Evolutionary conservation across 2,888 invertebrate species (phyloP).

Genomic region (Drosophila borealis): DNA sequence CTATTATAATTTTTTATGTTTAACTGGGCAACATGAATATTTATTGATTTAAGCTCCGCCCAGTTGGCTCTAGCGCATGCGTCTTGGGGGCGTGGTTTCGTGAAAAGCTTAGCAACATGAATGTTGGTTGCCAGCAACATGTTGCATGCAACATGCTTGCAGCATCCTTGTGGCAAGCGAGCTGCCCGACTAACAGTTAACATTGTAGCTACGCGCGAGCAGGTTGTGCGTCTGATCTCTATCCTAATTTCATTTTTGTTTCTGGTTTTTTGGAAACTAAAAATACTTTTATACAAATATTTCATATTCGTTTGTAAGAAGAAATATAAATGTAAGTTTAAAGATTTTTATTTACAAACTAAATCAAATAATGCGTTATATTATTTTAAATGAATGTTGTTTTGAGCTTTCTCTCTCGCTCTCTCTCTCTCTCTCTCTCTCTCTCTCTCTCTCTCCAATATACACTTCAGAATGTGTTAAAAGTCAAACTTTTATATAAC

Average conservation of each 20-base stretch:
- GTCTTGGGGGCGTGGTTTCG: constrained; percentile 42
- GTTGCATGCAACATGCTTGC: constrained; percentile 14
- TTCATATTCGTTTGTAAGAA: neutral
- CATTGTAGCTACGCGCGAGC: constrained; percentile 43
- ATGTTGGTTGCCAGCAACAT: constrained; percentile 48
- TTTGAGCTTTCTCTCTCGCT: too few species aligned
- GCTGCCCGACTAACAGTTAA: constrained; percentile 41
- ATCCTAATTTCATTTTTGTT: constrained; percentile 61
- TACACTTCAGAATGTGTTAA: too few species aligned
- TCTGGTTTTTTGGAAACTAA: constrained; percentile 34
- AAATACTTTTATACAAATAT: constrained; percentile 7
- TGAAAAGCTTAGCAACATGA: constrained; percentile 31
- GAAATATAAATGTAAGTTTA: constrained; percentile 36
- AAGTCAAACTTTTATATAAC: too few species aligned
- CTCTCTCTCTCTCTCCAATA: too few species aligned
- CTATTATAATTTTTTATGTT: neutral
- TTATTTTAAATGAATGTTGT: too few species aligned
- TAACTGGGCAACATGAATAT: neutral
- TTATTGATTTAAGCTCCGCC: constrained; percentile 43
- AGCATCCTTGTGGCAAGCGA: constrained; percentile 26
- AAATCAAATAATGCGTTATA: too few species aligned
- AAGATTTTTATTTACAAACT: neutral
- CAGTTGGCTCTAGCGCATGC: constrained; percentile 51
- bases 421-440: too few species aligned
- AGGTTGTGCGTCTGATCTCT: constrained; percentile 52